Percentiles rank a stretch among this genome's conserved stretches.
These are phyloP conservation scores for Terrapene triunguis DNA, from an alignment of 2,113 vertebrate species.

Conservation along the genomic window DNA sequence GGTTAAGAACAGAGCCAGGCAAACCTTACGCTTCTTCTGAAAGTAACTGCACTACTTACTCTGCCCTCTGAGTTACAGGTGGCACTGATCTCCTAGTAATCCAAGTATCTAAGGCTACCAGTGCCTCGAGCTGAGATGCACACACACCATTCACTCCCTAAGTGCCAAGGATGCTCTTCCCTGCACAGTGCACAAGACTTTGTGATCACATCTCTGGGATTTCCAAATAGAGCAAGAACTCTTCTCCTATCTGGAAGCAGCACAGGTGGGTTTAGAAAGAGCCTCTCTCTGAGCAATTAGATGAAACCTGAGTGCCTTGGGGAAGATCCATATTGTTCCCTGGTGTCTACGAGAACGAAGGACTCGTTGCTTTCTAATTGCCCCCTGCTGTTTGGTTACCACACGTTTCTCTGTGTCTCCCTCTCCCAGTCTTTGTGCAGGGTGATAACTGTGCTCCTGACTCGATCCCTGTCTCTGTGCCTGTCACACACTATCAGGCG, in stretches of 20 bases:
- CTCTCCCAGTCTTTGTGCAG: not conserved
- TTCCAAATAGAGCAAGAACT: not conserved
- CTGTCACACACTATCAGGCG: not conserved
- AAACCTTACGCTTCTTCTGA: not conserved
- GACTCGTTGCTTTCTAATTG: not conserved
- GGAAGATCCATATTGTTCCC: not conserved
- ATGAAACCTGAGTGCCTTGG: not conserved
- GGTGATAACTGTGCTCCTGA: not conserved
- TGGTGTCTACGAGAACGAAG: too few species aligned
- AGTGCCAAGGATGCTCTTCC: not conserved
- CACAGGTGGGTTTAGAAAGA: not conserved
- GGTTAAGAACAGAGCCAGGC: not conserved
- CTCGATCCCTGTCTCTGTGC: not conserved
- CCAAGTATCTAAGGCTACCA: not conserved
- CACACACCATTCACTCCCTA: not conserved
- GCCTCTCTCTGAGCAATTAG: not conserved
- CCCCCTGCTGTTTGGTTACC: not conserved
- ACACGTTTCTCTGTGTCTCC: not conserved
- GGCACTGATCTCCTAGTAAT: not conserved
- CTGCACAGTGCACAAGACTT: not conserved
- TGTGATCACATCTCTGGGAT: conserved; percentile 18
- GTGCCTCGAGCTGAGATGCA: not conserved
- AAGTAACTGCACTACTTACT: not conserved
- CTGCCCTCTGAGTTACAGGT: not conserved
- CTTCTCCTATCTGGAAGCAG: not conserved